A percentile compares a stretch with the other conserved stretches of the same genome.
Evolutionary conservation across 1,140 invertebrate genomes (phyloP).

Genomic region (Drosophila azteca): DNA sequence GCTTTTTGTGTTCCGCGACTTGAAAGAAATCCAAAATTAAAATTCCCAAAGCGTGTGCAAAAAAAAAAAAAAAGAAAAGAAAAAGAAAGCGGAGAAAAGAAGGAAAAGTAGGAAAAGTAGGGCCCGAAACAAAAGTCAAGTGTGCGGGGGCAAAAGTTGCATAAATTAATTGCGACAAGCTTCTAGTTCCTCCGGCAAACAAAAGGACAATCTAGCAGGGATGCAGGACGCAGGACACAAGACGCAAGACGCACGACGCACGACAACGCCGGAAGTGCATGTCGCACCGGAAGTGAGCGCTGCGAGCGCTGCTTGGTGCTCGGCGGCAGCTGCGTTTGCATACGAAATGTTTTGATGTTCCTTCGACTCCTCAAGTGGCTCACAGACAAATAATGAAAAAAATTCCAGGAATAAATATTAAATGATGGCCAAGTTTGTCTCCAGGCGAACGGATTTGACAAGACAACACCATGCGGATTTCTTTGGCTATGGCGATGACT

Average conservation of each 20-base stretch:
- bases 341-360: conserved; percentile 64
- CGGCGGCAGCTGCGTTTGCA: conserved; percentile 61
- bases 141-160: conserved; percentile 36
- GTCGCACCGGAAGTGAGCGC: conserved; percentile 66
- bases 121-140: conserved; percentile 10
- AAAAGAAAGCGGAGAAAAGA: conserved; percentile 39
- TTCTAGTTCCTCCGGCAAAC: conserved; percentile 36
- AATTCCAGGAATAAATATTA: conserved; percentile 60
- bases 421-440: conserved; percentile 52
- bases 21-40: conserved; percentile 77
- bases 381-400: conserved; percentile 62
- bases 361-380: conserved; percentile 38
- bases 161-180: conserved; percentile 78
- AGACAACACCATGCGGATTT: no score
- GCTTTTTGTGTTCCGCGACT: conserved; percentile 53
- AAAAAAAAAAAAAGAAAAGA: conserved; percentile 36
- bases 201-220: conserved; percentile 60
- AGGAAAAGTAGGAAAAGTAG: no score
- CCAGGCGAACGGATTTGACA: conserved; percentile 24
- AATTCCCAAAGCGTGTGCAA: conserved; percentile 75
- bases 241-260: conserved; percentile 59
- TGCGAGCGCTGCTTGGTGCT: conserved; percentile 3
- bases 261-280: conserved; percentile 75
- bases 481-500: no score
- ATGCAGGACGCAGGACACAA: conserved; percentile 30